Evolutionary conservation across 2,113 vertebrate species (phyloP).

Genomic region (Sturnus vulgaris): DNA sequence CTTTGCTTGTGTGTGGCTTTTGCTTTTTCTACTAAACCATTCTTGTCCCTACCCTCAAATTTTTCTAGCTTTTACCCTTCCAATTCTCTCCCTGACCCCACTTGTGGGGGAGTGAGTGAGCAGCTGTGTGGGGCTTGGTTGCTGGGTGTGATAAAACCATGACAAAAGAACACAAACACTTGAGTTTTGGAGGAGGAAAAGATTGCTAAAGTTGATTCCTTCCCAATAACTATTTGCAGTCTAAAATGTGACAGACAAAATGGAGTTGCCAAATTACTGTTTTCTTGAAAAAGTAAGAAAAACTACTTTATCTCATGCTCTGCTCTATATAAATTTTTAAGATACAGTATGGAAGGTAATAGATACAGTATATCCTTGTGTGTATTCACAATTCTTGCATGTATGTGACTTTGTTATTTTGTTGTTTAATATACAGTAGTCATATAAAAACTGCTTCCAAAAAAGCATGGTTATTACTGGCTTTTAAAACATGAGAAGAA

Average conservation of each 20-base stretch:
- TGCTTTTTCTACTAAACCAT: background rate
- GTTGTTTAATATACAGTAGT: background rate
- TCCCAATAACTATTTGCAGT: background rate
- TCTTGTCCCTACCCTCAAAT: background rate
- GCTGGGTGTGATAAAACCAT: background rate
- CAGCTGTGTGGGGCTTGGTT: background rate
- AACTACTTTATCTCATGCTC: background rate
- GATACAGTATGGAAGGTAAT: background rate
- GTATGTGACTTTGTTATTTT: background rate
- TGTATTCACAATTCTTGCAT: background rate
- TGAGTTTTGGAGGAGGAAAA: background rate
- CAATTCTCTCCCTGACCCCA: background rate
- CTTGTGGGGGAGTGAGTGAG: background rate
- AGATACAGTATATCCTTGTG: background rate
- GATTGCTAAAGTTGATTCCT: background rate
- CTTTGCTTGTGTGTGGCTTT: background rate
- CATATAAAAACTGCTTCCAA: background rate
- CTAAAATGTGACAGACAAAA: background rate
- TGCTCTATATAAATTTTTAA: background rate
- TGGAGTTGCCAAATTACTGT: fast-evolving
- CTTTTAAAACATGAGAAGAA: background rate
- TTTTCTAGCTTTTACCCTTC: background rate
- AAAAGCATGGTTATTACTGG: background rate
- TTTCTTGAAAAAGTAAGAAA: background rate
- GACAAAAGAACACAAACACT: background rate